phyloP scores from a whole-genome alignment of 1,140 invertebrate species.

The Homalodisca vitripennis region DNA sequence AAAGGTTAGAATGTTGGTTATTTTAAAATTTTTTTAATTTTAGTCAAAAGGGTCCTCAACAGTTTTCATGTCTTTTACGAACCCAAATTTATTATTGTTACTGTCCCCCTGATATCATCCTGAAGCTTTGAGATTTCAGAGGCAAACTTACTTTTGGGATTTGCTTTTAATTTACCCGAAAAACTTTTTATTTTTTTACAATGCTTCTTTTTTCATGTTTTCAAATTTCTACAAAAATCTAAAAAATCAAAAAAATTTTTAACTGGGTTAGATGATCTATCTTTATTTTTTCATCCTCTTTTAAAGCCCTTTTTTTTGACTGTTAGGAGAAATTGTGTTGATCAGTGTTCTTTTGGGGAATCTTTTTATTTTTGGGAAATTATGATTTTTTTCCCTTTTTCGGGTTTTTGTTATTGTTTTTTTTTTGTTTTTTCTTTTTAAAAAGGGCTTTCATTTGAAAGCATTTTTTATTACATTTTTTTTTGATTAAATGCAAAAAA shows the following conservation, averaged over 20 bases:
- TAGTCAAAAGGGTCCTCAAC: not conserved
- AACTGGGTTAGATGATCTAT: not conserved
- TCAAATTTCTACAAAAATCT: not conserved
- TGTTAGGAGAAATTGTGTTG: not conserved
- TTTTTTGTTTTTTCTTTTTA: not conserved
- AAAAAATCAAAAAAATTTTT: conserved; percentile 6
- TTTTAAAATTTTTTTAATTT: not conserved
- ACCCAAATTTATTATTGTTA: not conserved
- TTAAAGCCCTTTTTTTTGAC: not conserved
- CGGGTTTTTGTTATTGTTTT: no score
- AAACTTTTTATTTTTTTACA: conserved; percentile 5
- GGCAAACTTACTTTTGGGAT: not conserved
- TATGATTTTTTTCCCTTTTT: no score
- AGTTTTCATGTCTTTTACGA: not conserved
- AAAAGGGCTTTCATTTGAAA: not conserved
- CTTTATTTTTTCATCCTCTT: not conserved
- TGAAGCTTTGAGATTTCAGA: conserved; percentile 14
- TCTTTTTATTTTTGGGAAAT: no score
- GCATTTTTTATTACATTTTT: not conserved
- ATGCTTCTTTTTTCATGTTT: not conserved
- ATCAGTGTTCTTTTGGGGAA: not conserved
- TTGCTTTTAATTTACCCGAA: not conserved
- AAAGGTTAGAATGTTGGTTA: not conserved
- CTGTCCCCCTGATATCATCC: not conserved
- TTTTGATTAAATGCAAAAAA: not conserved